Evolutionary conservation across 2,113 vertebrate genomes (phyloP), one percentile per base, ranked within the genome.

Genomic region (Numenius arquata): DNA sequence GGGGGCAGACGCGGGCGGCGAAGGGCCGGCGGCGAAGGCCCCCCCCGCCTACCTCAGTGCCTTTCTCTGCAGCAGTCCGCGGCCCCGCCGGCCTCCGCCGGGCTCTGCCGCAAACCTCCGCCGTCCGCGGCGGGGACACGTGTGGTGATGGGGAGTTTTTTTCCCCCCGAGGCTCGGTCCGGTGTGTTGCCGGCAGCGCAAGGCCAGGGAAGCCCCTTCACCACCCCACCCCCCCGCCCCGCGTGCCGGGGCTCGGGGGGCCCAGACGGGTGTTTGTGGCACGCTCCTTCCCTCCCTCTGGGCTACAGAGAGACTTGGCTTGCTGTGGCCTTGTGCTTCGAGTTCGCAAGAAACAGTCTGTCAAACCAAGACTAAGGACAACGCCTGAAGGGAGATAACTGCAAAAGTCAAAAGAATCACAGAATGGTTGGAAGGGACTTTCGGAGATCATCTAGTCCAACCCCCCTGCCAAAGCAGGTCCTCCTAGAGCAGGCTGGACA

Each of bases 341-440:
- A 4, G 2, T 48, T 29, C 21, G 72, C 62, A 5, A 22, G 6
- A 16, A 19, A 15, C 18, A 6, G 22, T 34, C 30, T 25, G 13
- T 25, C 30, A 20, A 23, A 50, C 12, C 47, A 18, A 15, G 29
- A 9, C 8, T 11, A 2, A 43, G 30, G 43, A 18, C 62, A n/a
- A 8, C 2, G 5, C n/a, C 32, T 2, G 4, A 2, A n/a, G 72
- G 41, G 43, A 38, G 23, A 1, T 11, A 8, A 4, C 36, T 32
- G 56, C 43, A 17, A 29, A 32, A 63, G 56, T 38, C 55, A 2
- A 6, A 6, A 38, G n/a, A 62, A 38, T 38, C 59, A 38, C 22
- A 38, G 23, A 36, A 62, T 26, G 23, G 59, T 38, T 62, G 59
- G 59, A 62, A 62, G 59, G 59, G 59, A 38, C 36, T 23, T 38